Evolutionary conservation across 2,888 invertebrate genomes (phyloP), one percentile per base, ranked within the genome.

Genomic region (Stegophylla sp.): DNA sequence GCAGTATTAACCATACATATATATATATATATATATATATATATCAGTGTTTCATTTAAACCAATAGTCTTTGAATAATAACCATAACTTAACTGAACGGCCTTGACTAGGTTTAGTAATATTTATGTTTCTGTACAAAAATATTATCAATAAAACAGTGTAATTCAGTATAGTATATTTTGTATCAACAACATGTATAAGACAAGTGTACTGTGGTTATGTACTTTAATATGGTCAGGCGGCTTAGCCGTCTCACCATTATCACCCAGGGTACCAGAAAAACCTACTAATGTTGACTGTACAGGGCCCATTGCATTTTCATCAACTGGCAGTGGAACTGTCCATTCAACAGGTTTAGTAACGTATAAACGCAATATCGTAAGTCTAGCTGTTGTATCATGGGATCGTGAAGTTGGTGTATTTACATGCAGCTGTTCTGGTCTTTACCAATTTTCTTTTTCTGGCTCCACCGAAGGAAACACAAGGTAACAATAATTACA

Each of bases 361-460:
- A 20, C 71, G 0, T 79, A 71, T 20, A 71, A 71, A 51, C 20
- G 71, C 5, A 61, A 41, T 15, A 0, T 79, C 0, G 71, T 79
- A 12, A 59, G 20, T 4, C 17, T 79, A 34, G 48, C 79, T 7
- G 45, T 61, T 3, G 45, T 69, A 1, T 41, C 79, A 9, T 79
- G 79, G 79, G 71, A 79, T 15, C 56, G 48, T 10, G 79, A 79
- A 34, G 23, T 71, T n/a, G 79, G 79, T 41, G 79, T 71, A 7
- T 79, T 71, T 12, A 79, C 79, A 0, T 69, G 67, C 17, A 9
- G 23, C 51, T 79, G 79, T 69, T 28, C 79, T 1, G 79, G 79
- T 3, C 61, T 79, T 13, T 63, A 79, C 20, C 79, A 79, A 41
- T 79, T 79, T 63, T 79, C 79, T n/a, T 79, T 79, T 23, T 71